Conservation (phyloP, 1,140 invertebrate species). For the Pentalonia nigronervosa region DNA sequence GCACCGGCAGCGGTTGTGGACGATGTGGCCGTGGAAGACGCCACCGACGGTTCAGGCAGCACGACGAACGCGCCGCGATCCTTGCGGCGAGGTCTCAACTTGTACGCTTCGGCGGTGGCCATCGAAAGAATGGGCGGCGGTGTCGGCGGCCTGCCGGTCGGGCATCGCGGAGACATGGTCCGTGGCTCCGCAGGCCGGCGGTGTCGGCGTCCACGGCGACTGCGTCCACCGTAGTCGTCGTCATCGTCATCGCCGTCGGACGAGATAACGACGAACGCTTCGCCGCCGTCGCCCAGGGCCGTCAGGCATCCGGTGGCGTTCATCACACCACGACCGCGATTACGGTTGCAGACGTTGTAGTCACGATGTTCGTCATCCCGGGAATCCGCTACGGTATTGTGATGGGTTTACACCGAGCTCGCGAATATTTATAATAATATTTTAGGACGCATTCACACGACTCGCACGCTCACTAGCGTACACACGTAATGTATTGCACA, state of each 20-base stretch:
- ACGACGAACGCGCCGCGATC: slow-evolving; percentile 38
- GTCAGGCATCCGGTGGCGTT: slow-evolving; percentile 30
- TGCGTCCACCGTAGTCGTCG: background rate
- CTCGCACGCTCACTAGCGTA: background rate
- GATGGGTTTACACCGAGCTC: background rate
- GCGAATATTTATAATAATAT: no score
- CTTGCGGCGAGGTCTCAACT: background rate
- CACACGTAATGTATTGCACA: background rate
- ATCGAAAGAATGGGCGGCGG: background rate
- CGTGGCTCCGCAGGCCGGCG: background rate
- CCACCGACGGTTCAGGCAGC: slow-evolving; percentile 10
- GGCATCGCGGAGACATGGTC: background rate
- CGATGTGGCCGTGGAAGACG: background rate
- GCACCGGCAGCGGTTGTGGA: background rate
- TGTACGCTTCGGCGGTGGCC: slow-evolving; percentile 29
- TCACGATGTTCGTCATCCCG: background rate
- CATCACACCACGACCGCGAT: background rate
- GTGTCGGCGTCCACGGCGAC: background rate
- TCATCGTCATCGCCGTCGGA: background rate
- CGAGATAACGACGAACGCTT: background rate
- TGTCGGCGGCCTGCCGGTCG: background rate
- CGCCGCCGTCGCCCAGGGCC: background rate
- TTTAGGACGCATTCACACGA: background rate
- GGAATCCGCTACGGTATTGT: background rate
- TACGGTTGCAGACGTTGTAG: background rate